These are phyloP conservation scores for Sebastes itinus DNA, from an alignment of 2,797 vertebrate species.

Conservation along the genomic window DNA sequence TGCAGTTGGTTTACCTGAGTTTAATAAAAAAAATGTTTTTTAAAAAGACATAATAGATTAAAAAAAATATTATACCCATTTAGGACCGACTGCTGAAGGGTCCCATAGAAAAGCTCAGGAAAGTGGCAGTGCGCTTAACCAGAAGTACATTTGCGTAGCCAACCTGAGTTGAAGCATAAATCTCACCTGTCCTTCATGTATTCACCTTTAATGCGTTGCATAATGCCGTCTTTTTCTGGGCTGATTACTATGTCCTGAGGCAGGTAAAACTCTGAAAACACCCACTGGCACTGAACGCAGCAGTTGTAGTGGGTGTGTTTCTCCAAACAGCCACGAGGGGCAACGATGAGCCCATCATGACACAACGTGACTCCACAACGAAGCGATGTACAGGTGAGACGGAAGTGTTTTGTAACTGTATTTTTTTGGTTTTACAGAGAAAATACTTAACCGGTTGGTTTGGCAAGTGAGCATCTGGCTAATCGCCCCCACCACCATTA, in stretches of 20 bases:
- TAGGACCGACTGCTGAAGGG: too few relatives aligned
- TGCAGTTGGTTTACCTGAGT: too few relatives aligned
- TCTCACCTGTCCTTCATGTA: too few relatives aligned
- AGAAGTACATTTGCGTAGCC: too few relatives aligned
- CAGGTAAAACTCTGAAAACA: not conserved
- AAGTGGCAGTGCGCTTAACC: too few relatives aligned
- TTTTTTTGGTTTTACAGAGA: not conserved
- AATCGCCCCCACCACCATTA: not conserved
- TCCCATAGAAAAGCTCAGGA: too few relatives aligned
- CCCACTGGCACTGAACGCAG: not conserved
- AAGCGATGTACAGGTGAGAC: not conserved
- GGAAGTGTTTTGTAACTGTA: not conserved
- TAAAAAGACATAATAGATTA: too few relatives aligned
- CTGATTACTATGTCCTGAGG: not conserved
- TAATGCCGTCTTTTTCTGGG: not conserved
- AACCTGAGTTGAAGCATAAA: too few relatives aligned
- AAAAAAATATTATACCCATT: too few relatives aligned
- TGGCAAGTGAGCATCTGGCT: not conserved
- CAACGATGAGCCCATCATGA: not conserved
- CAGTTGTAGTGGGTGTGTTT: not conserved
- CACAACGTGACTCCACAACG: not conserved
- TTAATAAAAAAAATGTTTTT: too few relatives aligned
- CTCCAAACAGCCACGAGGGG: not conserved
- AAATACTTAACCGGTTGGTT: not conserved
- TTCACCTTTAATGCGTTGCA: too few relatives aligned